A percentile compares a stretch with the other conserved stretches of the same genome.
phyloP scores from a whole-genome alignment of 2,797 vertebrate genomes.

The Benthosema pterotum region DNA sequence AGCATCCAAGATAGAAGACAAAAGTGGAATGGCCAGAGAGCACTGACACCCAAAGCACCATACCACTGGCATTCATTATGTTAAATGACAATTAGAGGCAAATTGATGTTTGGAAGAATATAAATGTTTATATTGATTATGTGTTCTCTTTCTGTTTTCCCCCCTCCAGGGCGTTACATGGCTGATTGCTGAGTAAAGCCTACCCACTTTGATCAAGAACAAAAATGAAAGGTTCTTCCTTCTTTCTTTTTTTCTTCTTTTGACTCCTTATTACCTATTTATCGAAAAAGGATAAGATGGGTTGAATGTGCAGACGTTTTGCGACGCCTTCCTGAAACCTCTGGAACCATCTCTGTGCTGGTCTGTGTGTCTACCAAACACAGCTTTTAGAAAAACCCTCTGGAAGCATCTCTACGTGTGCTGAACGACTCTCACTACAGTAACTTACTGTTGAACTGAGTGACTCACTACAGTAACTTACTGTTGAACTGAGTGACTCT shows the following conservation, averaged over 20 bases:
- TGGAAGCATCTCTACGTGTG: slow-evolving; percentile 38
- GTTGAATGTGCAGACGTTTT: slow-evolving; percentile 33
- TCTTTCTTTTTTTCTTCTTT: slow-evolving; percentile 6
- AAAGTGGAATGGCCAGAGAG: too few relatives aligned
- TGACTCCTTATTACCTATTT: slow-evolving; percentile 36
- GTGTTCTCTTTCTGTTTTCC: slow-evolving; percentile 57
- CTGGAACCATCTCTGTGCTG: slow-evolving; percentile 49
- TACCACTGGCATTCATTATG: too few relatives aligned
- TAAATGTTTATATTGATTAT: too few relatives aligned
- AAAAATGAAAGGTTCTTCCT: slow-evolving; percentile 41
- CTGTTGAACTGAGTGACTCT: slow-evolving; percentile 97
- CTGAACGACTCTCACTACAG: slow-evolving; percentile 78
- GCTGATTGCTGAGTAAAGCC: slow-evolving; percentile 89
- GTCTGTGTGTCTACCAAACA: slow-evolving; percentile 61
- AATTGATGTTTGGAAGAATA: too few relatives aligned
- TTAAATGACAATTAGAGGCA: too few relatives aligned
- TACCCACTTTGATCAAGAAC: slow-evolving; percentile 51
- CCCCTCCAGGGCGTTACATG: slow-evolving; percentile 93
- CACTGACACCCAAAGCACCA: too few relatives aligned
- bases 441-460: too few relatives aligned
- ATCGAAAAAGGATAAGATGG: slow-evolving; percentile 23
- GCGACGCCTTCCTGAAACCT: slow-evolving; percentile 47
- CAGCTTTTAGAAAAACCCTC: slow-evolving; percentile 63
- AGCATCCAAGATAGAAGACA: too few relatives aligned
- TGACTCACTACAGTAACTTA: slow-evolving; percentile 79